Base-by-base conservation (phyloP, 2,888 invertebrate species). In the Lordiphosa fenestrarum region DNA sequence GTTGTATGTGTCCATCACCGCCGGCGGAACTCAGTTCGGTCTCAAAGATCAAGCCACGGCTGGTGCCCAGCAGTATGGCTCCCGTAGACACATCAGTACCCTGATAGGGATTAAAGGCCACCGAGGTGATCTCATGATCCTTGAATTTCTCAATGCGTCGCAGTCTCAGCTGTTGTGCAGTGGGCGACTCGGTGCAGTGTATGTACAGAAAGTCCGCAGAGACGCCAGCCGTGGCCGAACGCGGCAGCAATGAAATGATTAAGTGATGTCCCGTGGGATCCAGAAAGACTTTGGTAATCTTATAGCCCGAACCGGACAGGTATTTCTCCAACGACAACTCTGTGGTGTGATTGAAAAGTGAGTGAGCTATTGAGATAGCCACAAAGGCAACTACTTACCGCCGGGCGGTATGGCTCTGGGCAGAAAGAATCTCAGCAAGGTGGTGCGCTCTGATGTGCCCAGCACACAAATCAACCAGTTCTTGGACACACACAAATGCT, bases 221-320 rank as follows among this genome's bases (percentile, higher is more conserved):
- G 30, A 90, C 84, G 0, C 87, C 88, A 0, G 75, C 67, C 0
- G 86, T 71, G 0, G 75, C 69, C 0, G 86, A 73, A 74, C 92
- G 92, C 0, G 94, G 92, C 3, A 92, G 90, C 73, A 97, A 92
- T 2, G 86, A 75, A 72, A 98, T 91, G 13, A 98, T 91, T 6
- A 97, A 90, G 89, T 98, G 98, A 82, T 93, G 92, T 0, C 98
- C 98, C 9, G 95, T 93, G 0, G 96, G 96, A 89, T 98, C 98
- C 52, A 98, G 90, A 55, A 88, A 89, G 7, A 88, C 58, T 36
- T 86, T 85, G 2, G 85, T 80, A 12, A 88, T 87, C 47, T 84
- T 86, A 60, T 88, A 88, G 0, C 89, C 88, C 12, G 71, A 86
- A 0, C 88, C 90, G 38, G 71, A 64, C 2, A 88, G 50, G 60